These are phyloP conservation scores for Pseudochirops cupreus DNA, from an alignment of 2,797 vertebrate species.

Conservation along the genomic window DNA sequence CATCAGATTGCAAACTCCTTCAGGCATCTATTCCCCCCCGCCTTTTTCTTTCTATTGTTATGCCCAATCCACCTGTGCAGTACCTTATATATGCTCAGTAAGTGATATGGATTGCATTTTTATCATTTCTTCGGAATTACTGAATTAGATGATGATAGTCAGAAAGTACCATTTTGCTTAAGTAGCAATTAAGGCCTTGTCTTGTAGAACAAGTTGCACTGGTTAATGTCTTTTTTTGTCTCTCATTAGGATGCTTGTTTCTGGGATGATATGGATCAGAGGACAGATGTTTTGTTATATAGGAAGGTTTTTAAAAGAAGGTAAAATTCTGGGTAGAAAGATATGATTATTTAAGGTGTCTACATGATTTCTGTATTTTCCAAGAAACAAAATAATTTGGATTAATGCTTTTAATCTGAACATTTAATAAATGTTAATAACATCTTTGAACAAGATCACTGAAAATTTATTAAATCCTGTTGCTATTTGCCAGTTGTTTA, in stretches of 20 bases:
- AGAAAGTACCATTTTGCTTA: not conserved
- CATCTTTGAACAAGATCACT: not conserved
- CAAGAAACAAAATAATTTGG: slow-evolving; percentile 5
- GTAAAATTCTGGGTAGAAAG: not conserved
- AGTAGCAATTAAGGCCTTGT: not conserved
- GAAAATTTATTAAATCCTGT: slow-evolving; percentile 21
- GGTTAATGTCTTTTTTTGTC: not conserved
- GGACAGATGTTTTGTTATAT: not conserved
- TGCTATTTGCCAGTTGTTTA: not conserved
- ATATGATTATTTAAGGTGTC: not conserved
- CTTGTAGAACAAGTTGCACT: not conserved
- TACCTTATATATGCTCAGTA: not conserved
- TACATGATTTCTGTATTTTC: not conserved
- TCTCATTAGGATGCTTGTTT: not conserved
- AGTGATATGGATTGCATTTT: not conserved
- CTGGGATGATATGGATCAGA: not conserved
- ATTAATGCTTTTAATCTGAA: not conserved
- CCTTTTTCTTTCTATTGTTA: not conserved
- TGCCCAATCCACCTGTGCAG: not conserved
- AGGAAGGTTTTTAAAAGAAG: not conserved
- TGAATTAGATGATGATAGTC: not conserved
- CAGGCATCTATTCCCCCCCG: not conserved
- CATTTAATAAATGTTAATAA: not conserved
- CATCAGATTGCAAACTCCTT: not conserved
- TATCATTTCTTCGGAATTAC: not conserved